Conservation (phyloP, 2,888 invertebrate species). For the Nemotelus pantherinus region DNA sequence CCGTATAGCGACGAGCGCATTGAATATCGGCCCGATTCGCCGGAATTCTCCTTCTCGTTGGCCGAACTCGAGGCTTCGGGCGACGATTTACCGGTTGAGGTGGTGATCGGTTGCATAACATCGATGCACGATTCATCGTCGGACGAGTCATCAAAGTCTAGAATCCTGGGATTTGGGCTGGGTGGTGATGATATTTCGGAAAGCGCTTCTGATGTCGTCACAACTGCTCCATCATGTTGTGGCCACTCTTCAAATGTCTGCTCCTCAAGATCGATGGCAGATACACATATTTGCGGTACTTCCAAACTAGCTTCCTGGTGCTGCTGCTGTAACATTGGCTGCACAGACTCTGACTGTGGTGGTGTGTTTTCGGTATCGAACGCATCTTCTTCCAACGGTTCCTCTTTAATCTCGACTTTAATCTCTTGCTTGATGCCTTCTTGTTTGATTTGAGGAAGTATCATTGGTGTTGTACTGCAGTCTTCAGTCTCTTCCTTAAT, state of each 20-base stretch:
- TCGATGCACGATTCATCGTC: slow-evolving; percentile 7
- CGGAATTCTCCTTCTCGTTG: slow-evolving; percentile 34
- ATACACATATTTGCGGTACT: not conserved
- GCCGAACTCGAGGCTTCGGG: not conserved
- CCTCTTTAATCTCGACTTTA: slow-evolving; percentile 13
- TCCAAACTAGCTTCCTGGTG: not conserved
- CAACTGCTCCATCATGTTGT: no score
- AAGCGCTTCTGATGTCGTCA: not conserved
- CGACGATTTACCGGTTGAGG: not conserved
- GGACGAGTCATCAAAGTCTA: slow-evolving; percentile 13
- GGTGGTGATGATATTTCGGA: not conserved
- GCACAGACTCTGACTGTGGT: not conserved
- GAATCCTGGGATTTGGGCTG: slow-evolving; percentile 1
- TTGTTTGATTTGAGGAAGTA: slow-evolving; percentile 14
- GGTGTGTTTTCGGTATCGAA: not conserved
- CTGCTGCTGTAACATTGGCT: not conserved
- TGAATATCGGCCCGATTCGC: not conserved
- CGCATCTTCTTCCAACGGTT: not conserved
- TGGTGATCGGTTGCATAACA: not conserved
- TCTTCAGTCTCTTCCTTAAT: slow-evolving; percentile 31
- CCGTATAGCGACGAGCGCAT: not conserved
- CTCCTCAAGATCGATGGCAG: not conserved
- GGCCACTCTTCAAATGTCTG: not conserved
- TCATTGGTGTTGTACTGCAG: not conserved
- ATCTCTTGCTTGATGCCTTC: slow-evolving; percentile 17